Base-by-base conservation (phyloP, 2,113 vertebrate species). In the Osmerus eperlanus region DNA sequence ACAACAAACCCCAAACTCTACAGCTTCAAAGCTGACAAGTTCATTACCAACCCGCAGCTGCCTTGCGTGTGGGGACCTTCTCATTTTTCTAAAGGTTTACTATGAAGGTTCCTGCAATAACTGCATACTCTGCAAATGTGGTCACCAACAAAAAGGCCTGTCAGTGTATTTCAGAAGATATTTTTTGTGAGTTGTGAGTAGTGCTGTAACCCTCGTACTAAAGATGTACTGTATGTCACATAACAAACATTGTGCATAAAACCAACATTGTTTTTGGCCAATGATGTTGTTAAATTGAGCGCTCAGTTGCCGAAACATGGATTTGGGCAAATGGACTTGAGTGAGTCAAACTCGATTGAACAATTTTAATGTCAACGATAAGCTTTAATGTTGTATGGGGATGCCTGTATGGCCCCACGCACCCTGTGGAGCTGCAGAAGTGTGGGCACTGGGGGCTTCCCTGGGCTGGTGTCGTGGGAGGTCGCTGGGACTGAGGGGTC, bases 1-100 rank as follows among this genome's bases (percentile, higher is more conserved):
- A 84, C 71, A 80, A 29, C 25, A 32, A 75, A 80, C 72, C 76
- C 76, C 63, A 78, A 85, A 86, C 76, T 77, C 83, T 75, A 79
- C 81, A 83, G 77, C 72, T 81, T 78, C 80, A 73, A 61, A 71
- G 83, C 80, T 89, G 90, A 91, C 89, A 90, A 87, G 86, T 89
- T 89, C 83, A 91, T 90, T 90, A 91, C 86, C 74, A 21, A 12
- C 13, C 74, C 77, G 81, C 85, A 89, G 81, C 82, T 81, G 83
- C 87, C 70, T 75, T 78, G 85, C 77, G 74, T 62, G 32, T 67
- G 77, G 86, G 86, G 72, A 78, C 79, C 75, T 85, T 88, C 89
- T 84, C 81, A 86, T 71, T 61, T 71, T 63, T 83, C 77, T 78
- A 76, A 81, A 79, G 29, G 70, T 47, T 12, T 47, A 47, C 41